Conservation (phyloP, 53 echinoderm and acorn worm species). For the Stichopus horrens region DNA sequence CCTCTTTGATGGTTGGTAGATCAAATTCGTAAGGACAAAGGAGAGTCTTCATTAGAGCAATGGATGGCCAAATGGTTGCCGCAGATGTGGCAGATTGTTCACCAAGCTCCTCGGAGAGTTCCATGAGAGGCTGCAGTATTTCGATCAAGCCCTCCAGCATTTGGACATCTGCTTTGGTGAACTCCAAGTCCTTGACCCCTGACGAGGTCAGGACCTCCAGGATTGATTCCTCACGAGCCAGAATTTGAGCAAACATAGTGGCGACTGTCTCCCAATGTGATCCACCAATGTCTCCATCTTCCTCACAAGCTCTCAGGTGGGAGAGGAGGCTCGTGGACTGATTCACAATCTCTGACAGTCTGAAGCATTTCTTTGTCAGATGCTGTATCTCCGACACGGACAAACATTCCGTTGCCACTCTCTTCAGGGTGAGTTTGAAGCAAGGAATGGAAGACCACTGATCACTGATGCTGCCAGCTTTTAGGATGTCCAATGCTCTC, state of each 20-base stretch:
- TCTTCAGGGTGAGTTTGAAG: background rate
- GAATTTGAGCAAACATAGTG: slow-evolving; percentile 6
- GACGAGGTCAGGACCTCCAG: background rate
- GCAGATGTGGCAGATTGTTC: background rate
- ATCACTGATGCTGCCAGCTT: too few species aligned
- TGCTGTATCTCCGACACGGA: background rate
- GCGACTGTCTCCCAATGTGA: background rate
- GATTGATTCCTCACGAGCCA: background rate
- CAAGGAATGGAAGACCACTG: background rate
- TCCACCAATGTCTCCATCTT: background rate
- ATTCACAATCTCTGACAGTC: background rate
- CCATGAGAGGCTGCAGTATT: background rate
- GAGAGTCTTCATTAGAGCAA: slow-evolving; percentile 15
- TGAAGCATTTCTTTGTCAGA: background rate
- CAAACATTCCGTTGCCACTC: background rate
- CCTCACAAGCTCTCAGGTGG: background rate
- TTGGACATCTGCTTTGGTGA: slow-evolving; percentile 1
- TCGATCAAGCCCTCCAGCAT: background rate
- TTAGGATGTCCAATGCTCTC: background rate
- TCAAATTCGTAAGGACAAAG: background rate
- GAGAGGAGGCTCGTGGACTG: background rate
- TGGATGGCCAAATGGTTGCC: background rate
- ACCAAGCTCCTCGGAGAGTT: background rate
- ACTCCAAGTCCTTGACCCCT: background rate
- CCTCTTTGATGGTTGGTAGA: background rate